phyloP scores from a whole-genome alignment of 1,140 invertebrate species.

The Pogonomyrmex barbatus region DNA sequence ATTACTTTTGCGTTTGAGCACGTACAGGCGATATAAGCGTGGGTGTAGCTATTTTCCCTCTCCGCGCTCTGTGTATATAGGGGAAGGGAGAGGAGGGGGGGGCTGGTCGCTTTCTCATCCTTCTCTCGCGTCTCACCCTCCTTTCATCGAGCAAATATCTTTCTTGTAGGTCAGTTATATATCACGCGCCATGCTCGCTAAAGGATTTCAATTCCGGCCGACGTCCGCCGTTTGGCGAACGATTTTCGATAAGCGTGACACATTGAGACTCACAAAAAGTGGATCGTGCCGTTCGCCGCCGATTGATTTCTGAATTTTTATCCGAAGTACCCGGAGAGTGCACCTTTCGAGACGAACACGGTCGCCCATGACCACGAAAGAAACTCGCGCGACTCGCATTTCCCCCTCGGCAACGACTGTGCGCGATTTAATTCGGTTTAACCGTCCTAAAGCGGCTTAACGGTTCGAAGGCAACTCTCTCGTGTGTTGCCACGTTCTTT shows the following conservation, averaged over 20 bases:
- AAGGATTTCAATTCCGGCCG: conserved; percentile 62
- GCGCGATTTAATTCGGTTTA: conserved; percentile 42
- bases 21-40: conserved; percentile 31
- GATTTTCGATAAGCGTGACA: conserved; percentile 59
- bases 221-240: conserved; percentile 53
- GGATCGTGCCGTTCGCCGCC: background rate
- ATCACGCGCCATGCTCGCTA: conserved; percentile 48
- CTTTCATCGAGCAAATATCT: conserved; percentile 37
- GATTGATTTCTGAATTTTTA: conserved; percentile 58
- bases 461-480: background rate
- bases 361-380: conserved; percentile 5
- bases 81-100: background rate
- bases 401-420: background rate
- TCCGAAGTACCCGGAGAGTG: conserved; percentile 20
- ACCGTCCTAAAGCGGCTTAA: conserved; percentile 1
- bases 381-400: conserved; percentile 28
- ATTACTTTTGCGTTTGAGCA: conserved; percentile 72
- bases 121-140: background rate
- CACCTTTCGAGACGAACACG: conserved; percentile 7
- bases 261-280: conserved; percentile 51
- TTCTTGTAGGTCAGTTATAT: conserved; percentile 65
- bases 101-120: background rate
- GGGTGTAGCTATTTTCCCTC: conserved; percentile 32
- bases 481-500: background rate
- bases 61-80: background rate